phyloP scores from a whole-genome alignment of 2,888 invertebrate species.

The Dendrolimus houi region DNA sequence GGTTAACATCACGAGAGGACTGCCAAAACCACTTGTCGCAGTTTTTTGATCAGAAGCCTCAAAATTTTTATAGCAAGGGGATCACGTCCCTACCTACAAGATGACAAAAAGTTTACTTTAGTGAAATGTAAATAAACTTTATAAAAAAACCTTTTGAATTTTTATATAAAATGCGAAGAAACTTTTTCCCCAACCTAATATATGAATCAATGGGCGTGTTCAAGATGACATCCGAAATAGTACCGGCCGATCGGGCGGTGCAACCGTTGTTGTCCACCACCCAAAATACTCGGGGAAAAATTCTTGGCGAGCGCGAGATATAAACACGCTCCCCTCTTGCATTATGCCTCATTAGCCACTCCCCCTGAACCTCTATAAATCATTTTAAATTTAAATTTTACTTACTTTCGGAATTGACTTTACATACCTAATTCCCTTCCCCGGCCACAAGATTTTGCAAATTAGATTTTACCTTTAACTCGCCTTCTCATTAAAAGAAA shows the following conservation, averaged over 20 bases:
- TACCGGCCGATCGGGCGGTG: conserved; percentile 19
- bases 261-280: conserved; percentile 27
- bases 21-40: too few relatives aligned
- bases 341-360: conserved; percentile 75
- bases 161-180: too few relatives aligned
- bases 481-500: conserved; percentile 45
- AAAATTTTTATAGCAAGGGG: too few relatives aligned
- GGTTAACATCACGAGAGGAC: too few relatives aligned
- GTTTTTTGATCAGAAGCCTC: too few relatives aligned
- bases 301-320: conserved; percentile 44
- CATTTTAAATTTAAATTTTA: conserved; percentile 76
- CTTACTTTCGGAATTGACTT: conserved; percentile 72
- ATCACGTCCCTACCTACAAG: too few relatives aligned
- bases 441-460: conserved; percentile 64
- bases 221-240: conserved; percentile 35
- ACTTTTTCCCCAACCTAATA: too few relatives aligned
- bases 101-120: too few relatives aligned
- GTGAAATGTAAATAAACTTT: too few relatives aligned
- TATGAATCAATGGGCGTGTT: conserved; percentile 39
- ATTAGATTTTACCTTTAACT: conserved; percentile 56
- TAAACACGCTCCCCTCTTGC: conserved; percentile 70
- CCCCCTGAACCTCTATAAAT: conserved; percentile 71
- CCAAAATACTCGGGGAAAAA: conserved; percentile 53
- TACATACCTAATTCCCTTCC: conserved; percentile 66
- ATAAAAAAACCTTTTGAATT: too few relatives aligned